Evolutionary conservation across 53 echinoderm and acorn worm species (phyloP), one percentile per base, ranked within the genome.

Genomic region (Temnopleurus reevesii): DNA sequence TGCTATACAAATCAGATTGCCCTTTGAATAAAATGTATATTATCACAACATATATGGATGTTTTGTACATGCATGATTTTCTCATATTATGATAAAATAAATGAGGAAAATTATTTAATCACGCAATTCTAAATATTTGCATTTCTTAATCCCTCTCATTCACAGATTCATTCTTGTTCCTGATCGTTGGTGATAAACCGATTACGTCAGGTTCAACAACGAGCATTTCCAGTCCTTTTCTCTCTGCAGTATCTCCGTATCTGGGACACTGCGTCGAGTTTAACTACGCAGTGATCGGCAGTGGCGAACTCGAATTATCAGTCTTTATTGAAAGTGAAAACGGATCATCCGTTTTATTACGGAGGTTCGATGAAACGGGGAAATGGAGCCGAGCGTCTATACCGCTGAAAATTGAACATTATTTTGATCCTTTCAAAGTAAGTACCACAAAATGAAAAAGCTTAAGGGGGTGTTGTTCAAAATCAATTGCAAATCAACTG

Each of bases 191-290:
- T 7, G 71, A 87, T 1, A 66, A 51, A 18, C 65, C 30, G 51
- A 35, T 66, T n/a, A 2, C 47, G 17, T 29, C 65, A 5, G 71
- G 49, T n/a, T 29, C 71, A 19, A 87, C 88, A 5, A 5, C 88
- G 0, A 87, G 66, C 31, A 66, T 87, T 46, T 87, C 88, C 19
- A 87, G 88, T 27, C 71, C 88, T 8, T 66, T 66, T n/a, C 71
- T 87, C 45, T 49, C 51, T 13, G 47, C 30, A 2, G 23, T 53
- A 18, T 71, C 71, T n/a, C n/a, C n/a, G n/a, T 36, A 18, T 10
- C 25, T 87, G 13, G 88, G 71, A 15, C 88, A 87, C 53, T 87
- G 88, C 13, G 6, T 87, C 36, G 51, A 47, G 4, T 66, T 87
- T 29, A 66, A 86, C 36, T 87, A 87, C 53, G 71, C 55, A 3